Evolutionary conservation across 2,113 vertebrate species (phyloP).

Genomic region (Phaetusa simplex): DNA sequence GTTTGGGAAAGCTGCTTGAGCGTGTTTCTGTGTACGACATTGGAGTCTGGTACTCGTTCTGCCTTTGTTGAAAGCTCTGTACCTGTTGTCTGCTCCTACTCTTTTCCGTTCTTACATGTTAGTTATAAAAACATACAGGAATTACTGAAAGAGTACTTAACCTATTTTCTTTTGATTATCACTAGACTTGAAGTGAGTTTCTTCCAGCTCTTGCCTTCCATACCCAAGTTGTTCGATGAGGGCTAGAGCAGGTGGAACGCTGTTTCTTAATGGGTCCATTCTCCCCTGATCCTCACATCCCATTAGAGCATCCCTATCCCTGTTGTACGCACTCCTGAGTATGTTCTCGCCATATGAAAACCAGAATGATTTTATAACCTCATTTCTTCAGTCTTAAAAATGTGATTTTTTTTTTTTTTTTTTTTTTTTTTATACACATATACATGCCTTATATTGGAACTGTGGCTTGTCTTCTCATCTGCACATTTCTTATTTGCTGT

Average conservation of each 20-base stretch:
- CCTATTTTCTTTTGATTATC: background rate
- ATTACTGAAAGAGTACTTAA: background rate
- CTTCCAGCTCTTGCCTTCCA: background rate
- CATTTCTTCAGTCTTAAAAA: background rate
- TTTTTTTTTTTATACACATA: too few relatives aligned
- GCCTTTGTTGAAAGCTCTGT: background rate
- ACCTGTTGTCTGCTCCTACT: background rate
- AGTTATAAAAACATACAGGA: background rate
- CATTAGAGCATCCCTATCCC: background rate
- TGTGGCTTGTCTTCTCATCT: background rate
- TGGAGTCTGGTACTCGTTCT: background rate
- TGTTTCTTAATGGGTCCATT: background rate
- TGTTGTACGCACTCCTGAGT: rapidly evolving
- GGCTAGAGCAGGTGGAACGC: background rate
- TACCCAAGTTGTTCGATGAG: background rate
- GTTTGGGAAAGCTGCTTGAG: background rate
- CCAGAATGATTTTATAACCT: background rate
- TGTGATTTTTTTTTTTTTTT: background rate
- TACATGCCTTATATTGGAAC: background rate
- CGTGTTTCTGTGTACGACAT: background rate
- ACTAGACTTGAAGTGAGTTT: background rate
- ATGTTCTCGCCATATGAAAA: background rate
- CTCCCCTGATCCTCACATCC: background rate
- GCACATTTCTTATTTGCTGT: background rate
- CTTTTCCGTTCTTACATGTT: background rate